Evolutionary conservation across 2,888 invertebrate species (phyloP).

Genomic region (Bimastos eiseni): DNA sequence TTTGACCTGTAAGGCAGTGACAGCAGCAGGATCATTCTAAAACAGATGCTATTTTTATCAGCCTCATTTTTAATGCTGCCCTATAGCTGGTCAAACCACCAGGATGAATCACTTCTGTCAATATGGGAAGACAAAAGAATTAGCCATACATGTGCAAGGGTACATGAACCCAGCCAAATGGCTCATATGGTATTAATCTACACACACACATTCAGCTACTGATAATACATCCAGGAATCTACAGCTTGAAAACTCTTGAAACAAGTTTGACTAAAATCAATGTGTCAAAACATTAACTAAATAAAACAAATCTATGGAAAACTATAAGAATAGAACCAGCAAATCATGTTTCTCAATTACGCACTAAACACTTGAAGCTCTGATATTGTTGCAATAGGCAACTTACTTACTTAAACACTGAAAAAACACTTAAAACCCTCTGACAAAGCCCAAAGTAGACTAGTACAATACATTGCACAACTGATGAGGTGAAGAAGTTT

Average conservation of each 20-base stretch:
- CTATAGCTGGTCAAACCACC: background rate
- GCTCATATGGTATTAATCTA: background rate
- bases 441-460: too few species aligned
- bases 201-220: background rate
- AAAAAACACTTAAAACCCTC: too few species aligned
- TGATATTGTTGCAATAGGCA: background rate
- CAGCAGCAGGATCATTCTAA: background rate
- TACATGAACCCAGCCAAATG: background rate
- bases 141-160: background rate
- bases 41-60: conserved; percentile 9
- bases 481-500: too few species aligned
- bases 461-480: too few species aligned
- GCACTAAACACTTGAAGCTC: background rate
- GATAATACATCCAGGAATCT: background rate
- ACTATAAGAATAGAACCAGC: too few species aligned
- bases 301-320: background rate
- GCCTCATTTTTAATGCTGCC: background rate
- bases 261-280: background rate
- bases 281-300: background rate
- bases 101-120: background rate
- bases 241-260: background rate
- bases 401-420: too few species aligned
- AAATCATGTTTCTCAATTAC: background rate
- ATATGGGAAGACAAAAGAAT: background rate
- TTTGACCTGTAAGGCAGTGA: background rate